Base-by-base conservation (phyloP, 2,797 vertebrate species). In the Masticophis lateralis region DNA sequence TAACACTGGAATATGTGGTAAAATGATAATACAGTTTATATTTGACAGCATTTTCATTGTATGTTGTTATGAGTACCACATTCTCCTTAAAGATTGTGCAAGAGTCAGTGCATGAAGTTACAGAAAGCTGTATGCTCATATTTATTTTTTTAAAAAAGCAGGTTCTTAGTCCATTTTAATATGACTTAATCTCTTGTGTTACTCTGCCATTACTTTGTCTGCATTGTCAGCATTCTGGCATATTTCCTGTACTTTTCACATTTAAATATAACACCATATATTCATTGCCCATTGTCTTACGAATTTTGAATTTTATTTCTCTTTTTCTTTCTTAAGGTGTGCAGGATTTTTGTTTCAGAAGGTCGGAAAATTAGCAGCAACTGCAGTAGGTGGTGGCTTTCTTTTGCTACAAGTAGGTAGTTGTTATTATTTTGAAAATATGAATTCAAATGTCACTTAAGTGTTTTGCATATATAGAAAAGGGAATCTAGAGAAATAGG, bases 301-400 rank as follows among this genome's bases (percentile, higher is more conserved):
- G 43, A 43, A 47, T 47, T 47, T 47, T 25, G 13, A 47, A 51
- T 55, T 69, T 90, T 16, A 53, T 91, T 94, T 93, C 86, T 95
- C 1, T 94, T 96, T 96, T 66, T 96, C 92, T 97, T 32, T 92
- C 96, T 96, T 93, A 95, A 99, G 99, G 99, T 99, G 99, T 98
- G 98, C 98, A 92, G 99, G 99, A 95, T 99, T 99, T 98, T 98
- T 99, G 93, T 99, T 99, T 97, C 99, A 99, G 98, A 99, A 99
- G 96, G 99, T 99, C 94, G 99, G 99, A 79, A 99, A 99, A 96
- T 98, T 99, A 95, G 99, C 99, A 94, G 99, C 99, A 91, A 99
- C 99, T 91, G 98, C 99, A 95, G 98, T 99, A 88, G 99, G 99
- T 47, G 99, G 99, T 95, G 99, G 99, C 95, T 99, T 99, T 96